Evolutionary conservation across 2,113 vertebrate species (phyloP), one percentile per base, ranked within the genome.

Genomic region (Vidua chalybeata): DNA sequence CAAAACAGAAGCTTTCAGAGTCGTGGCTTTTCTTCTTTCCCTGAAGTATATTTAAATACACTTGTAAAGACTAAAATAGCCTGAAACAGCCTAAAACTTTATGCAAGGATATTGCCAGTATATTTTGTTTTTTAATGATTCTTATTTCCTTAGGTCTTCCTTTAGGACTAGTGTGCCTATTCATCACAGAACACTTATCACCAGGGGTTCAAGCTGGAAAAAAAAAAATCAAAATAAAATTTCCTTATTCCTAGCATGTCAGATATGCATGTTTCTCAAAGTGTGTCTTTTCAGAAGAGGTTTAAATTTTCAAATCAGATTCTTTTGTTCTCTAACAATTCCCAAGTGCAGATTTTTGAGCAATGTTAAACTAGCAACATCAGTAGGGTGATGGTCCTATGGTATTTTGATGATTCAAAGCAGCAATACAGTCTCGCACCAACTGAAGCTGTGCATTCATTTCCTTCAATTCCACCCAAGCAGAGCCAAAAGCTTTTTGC

Each of bases 11-110:
- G 11, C 15, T 80, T 39, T 12, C 22, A 46, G 20, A 7, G 8
- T 7, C 66, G 18, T 1, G 0, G 5, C 10, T 59, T 78, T 63
- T 11, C 7, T 7, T 9, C 6, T 19, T 15, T 7, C 9, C 9
- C 10, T 10, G 26, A 63, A 23, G 9, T 30, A 51, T 5, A 66
- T 39, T 67, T 82, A 84, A 88, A 62, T 15, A 46, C 1, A 39
- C 4, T 43, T 46, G 49, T 58, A 33, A 66, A 59, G 11, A 46
- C 5, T 46, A 69, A 73, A 72, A 30, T 16, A 62, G 1, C 6
- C 30, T 48, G 55, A 75, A 72, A 48, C 1, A 62, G 1, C 6
- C 30, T 48, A 59, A 75, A 72, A 48, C 1, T 11, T 51, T 39
- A 59, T 5, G 3, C 24, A 64, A 16, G 10, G 21, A 5, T 26